Base-by-base conservation (phyloP, 2,113 vertebrate genomes). In the Astur gentilis region DNA sequence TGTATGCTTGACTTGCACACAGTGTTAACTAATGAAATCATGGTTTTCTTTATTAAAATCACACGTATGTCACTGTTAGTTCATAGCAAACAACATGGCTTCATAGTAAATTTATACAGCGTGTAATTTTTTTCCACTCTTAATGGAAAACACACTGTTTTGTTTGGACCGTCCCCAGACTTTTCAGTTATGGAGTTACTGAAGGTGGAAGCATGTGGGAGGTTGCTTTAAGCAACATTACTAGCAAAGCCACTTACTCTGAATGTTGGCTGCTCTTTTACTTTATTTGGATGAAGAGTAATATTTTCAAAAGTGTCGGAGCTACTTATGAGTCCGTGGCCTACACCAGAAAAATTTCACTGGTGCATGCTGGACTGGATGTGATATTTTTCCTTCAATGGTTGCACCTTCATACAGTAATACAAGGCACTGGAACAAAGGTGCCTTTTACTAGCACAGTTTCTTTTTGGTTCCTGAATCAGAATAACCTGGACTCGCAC, bases 131-230 rank as follows among this genome's bases (percentile, higher is more conserved):
- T 89, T 96, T 49, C 82, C 78, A 70, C 71, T 83, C 62, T 61
- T 95, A 96, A 97, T 95, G 91, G 83, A 96, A 97, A 96, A 57
- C 94, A 97, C 70, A 83, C 65, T 82, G 71, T 86, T 97, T 94
- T 91, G 54, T 81, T 96, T 96, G 97, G 96, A 76, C 29, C 16
- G 15, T 13, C 45, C 90, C 96, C 95, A 97, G 79, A 72, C 2
- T 10, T 94, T 87, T 91, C 67, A 73, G 71, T 70, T 70, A 83
- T 6, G 58, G 62, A 77, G 62, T 97, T 94, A 87, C 34, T 50
- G 70, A 94, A 91, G 93, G 82, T 96, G 82, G 83, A 94, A 96
- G 64, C 55, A 25, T 66, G 89, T 90, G 87, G 87, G 94, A 95
- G 93, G 91, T 77, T 96, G 45, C 81, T 91, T 87, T 95, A 94